Evolutionary conservation across 2,888 invertebrate genomes (phyloP).

Genomic region (Vanessa cardui): DNA sequence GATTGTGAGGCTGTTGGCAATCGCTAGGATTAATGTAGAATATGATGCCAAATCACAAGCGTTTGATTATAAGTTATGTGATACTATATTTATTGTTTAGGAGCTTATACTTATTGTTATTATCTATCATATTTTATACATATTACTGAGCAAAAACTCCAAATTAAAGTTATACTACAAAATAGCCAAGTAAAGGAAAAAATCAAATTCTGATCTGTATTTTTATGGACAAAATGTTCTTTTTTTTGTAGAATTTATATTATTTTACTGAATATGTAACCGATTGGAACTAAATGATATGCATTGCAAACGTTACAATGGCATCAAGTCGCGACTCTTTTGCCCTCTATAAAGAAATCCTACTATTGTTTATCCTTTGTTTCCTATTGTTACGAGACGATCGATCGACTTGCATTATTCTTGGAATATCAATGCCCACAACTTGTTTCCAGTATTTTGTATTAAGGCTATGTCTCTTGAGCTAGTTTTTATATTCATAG

Average conservation of each 20-base stretch:
- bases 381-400: slow-evolving; percentile 35
- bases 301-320: slow-evolving; percentile 30
- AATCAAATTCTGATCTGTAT: background rate
- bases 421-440: slow-evolving; percentile 38
- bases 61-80: background rate
- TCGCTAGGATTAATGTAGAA: background rate
- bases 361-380: slow-evolving; percentile 43
- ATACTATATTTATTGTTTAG: too few relatives aligned
- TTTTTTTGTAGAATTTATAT: slow-evolving; percentile 4
- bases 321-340: slow-evolving; percentile 29
- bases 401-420: slow-evolving; percentile 36
- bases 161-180: background rate
- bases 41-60: background rate
- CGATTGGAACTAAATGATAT: slow-evolving; percentile 1
- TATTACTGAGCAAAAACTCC: too few relatives aligned
- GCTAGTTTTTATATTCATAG: background rate
- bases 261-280: background rate
- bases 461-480: background rate
- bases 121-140: too few relatives aligned
- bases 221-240: background rate
- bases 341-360: slow-evolving; percentile 30
- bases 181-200: background rate
- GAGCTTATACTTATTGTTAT: too few relatives aligned
- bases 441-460: slow-evolving; percentile 17
- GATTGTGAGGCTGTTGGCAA: slow-evolving; percentile 21